A percentile compares a stretch with the other conserved stretches of the same genome.
Evolutionary conservation across 1,140 invertebrate species (phyloP).

Genomic region (Philaenus spumarius): DNA sequence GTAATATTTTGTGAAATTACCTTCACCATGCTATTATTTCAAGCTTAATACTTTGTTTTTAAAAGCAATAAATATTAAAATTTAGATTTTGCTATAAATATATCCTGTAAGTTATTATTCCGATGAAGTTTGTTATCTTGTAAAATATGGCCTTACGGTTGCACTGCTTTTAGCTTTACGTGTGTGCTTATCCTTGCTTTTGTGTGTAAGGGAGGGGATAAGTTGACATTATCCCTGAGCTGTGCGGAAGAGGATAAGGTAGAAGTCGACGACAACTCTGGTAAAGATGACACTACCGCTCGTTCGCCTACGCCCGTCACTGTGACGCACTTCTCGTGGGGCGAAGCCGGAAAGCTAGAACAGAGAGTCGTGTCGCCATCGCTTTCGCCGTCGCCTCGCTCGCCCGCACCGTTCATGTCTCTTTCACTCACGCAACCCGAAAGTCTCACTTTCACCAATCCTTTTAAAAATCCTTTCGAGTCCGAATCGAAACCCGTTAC

Average conservation of each 20-base stretch:
- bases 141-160: not conserved
- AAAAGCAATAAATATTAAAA: not conserved
- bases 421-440: slow-evolving; percentile 26
- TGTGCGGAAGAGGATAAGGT: slow-evolving; percentile 3
- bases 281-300: slow-evolving; percentile 28
- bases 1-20: too few species aligned
- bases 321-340: slow-evolving; percentile 48
- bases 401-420: slow-evolving; percentile 26
- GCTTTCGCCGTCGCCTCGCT: slow-evolving; percentile 26
- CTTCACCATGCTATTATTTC: too few species aligned
- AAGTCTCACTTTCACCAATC: slow-evolving; percentile 21
- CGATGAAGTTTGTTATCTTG: too few species aligned
- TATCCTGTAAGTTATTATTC: too few species aligned
- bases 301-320: slow-evolving; percentile 44
- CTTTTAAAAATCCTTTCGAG: slow-evolving; percentile 20
- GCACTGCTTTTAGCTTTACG: not conserved
- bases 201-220: slow-evolving; percentile 58
- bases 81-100: not conserved
- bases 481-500: slow-evolving; percentile 30
- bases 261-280: slow-evolving; percentile 20
- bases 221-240: slow-evolving; percentile 54
- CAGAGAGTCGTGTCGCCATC: slow-evolving; percentile 34
- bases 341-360: slow-evolving; percentile 44
- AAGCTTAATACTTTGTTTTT: too few species aligned
- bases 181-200: slow-evolving; percentile 6